phyloP scores from a whole-genome alignment of 1,140 invertebrate species.

The Aphidius gifuensis region DNA sequence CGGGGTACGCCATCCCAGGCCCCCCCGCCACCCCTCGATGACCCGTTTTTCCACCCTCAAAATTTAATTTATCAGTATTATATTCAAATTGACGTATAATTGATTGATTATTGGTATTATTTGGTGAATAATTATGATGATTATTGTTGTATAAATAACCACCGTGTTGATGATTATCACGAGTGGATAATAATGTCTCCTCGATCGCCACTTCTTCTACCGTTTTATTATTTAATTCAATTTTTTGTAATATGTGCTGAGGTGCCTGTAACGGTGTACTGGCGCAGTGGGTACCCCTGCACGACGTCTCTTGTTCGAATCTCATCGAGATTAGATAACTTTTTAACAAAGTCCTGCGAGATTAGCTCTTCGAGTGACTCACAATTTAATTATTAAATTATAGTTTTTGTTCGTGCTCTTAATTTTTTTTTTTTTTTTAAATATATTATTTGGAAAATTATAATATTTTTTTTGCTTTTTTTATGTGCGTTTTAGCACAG shows the following conservation, averaged over 20 bases:
- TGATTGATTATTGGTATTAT: not conserved
- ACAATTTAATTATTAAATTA: conserved; percentile 21
- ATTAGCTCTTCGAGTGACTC: conserved; percentile 50
- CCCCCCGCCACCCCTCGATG: conserved; percentile 51
- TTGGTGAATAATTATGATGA: conserved; percentile 8
- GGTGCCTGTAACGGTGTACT: conserved; percentile 52
- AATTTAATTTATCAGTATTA: conserved; percentile 6
- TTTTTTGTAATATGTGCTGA: conserved; percentile 30
- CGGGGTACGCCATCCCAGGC: conserved; percentile 56
- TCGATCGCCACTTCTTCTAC: conserved; percentile 24
- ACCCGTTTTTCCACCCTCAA: conserved; percentile 52
- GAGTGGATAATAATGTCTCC: not conserved
- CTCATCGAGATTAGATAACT: conserved; percentile 52
- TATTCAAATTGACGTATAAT: conserved; percentile 37
- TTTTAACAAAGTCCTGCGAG: conserved; percentile 48
- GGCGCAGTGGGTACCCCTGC: conserved; percentile 57
- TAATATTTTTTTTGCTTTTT: too few species aligned
- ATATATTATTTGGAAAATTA: too few species aligned
- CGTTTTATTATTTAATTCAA: conserved; percentile 41
- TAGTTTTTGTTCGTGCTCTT: too few species aligned
- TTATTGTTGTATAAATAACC: not conserved
- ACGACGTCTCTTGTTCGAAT: conserved; percentile 56
- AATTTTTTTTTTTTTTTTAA: too few species aligned
- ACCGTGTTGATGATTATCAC: not conserved
- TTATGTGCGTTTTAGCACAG: too few species aligned